A percentile compares a stretch with the other conserved stretches of the same genome.
Evolutionary conservation across 2,113 vertebrate genomes (phyloP).

Genomic region (Malaclemys terrapin): DNA sequence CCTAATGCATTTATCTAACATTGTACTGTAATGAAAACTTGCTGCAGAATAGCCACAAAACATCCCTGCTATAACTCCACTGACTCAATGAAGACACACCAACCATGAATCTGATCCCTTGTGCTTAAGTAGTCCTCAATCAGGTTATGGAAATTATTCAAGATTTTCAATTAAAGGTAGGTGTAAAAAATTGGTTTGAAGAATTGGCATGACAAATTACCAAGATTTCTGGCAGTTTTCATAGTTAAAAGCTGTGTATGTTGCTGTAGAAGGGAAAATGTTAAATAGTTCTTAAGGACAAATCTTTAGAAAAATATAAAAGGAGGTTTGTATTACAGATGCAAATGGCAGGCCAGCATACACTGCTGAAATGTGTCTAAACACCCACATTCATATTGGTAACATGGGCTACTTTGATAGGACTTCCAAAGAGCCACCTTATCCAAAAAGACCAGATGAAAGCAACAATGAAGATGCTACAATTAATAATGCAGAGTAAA

Average conservation of each 20-base stretch:
- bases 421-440: background rate
- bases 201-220: background rate
- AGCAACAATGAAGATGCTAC: background rate
- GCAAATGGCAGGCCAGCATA: accelerated
- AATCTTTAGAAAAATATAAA: background rate
- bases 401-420: background rate
- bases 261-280: background rate
- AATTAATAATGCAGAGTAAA: background rate
- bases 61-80: background rate
- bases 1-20: background rate
- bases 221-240: background rate
- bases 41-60: background rate
- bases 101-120: background rate
- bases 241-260: background rate
- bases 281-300: background rate
- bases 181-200: background rate
- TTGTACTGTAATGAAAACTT: background rate
- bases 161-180: background rate
- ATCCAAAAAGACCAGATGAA: background rate
- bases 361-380: background rate
- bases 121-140: background rate
- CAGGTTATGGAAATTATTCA: background rate
- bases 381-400: background rate
- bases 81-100: background rate
- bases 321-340: background rate